Evolutionary conservation across 2,888 invertebrate genomes (phyloP).

Genomic region (Heliconius cydno): DNA sequence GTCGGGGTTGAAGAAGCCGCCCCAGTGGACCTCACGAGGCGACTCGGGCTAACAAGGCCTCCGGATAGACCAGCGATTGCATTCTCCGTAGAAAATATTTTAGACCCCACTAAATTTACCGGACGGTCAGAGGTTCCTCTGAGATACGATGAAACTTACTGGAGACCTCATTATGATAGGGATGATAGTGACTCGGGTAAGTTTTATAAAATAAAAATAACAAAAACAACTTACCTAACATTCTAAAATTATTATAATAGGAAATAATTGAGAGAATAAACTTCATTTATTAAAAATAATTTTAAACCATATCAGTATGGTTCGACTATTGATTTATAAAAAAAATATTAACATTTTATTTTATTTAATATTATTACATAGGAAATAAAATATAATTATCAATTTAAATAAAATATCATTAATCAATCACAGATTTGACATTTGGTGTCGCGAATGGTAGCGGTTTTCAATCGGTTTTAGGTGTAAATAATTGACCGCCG

Average conservation of each 20-base stretch:
- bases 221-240: background rate
- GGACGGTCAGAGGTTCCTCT: slow-evolving; percentile 84
- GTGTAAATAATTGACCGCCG: slow-evolving; percentile 15
- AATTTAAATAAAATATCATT: no score
- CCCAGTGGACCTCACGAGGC: slow-evolving; percentile 76
- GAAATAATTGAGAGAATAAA: no score
- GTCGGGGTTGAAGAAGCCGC: slow-evolving; percentile 80
- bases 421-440: background rate
- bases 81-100: slow-evolving; percentile 95
- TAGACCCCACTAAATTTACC: slow-evolving; percentile 95
- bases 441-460: background rate
- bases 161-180: slow-evolving; percentile 81
- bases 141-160: slow-evolving; percentile 84
- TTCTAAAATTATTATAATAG: no score
- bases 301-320: no score
- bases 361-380: no score
- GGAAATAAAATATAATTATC: no score
- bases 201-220: slow-evolving; percentile 42
- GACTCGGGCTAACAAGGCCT: slow-evolving; percentile 83
- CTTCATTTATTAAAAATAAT: no score
- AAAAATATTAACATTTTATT: no score
- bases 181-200: slow-evolving; percentile 84
- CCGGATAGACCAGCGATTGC: slow-evolving; percentile 85
- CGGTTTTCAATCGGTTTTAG: slow-evolving; percentile 1
- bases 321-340: no score